Conservation (phyloP, 1,140 invertebrate genomes). For the Pseudomyrmex flavicornis region DNA sequence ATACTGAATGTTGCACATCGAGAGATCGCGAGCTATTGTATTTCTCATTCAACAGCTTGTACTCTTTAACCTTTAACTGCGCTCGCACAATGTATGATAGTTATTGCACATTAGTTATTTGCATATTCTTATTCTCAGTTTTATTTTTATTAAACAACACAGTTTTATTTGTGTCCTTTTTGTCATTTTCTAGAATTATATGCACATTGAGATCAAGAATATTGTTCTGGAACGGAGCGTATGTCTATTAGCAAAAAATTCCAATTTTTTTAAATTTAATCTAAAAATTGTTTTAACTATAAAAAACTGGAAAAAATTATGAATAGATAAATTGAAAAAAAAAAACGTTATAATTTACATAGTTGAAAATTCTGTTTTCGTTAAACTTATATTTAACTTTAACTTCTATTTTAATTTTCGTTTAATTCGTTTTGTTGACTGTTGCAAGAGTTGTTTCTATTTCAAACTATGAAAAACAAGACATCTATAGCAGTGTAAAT, state of each 20-base stretch:
- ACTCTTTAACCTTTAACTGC: conserved; percentile 44
- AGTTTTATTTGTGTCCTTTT: conserved; percentile 14
- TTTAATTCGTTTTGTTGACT: too few species aligned
- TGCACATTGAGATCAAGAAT: neutral
- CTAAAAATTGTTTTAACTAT: too few species aligned
- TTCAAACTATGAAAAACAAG: conserved; percentile 6
- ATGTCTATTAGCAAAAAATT: too few species aligned
- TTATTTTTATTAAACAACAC: neutral
- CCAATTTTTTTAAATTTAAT: too few species aligned
- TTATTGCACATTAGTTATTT: neutral
- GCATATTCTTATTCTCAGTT: neutral
- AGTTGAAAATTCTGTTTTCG: too few species aligned
- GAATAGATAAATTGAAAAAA: too few species aligned
- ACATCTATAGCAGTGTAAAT: neutral
- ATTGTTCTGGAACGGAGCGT: neutral
- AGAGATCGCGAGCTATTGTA: conserved; percentile 46
- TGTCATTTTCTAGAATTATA: neutral
- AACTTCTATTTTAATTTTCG: too few species aligned
- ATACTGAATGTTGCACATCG: conserved; percentile 22
- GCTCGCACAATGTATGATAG: neutral
- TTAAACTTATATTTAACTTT: too few species aligned
- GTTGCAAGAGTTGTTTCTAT: too few species aligned
- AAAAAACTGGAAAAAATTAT: too few species aligned
- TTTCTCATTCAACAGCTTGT: conserved; percentile 40
- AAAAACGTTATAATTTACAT: too few species aligned